Evolutionary conservation across 2,113 vertebrate species (phyloP), one percentile per base, ranked within the genome.

Genomic region (Hirundichthys speculiger): DNA sequence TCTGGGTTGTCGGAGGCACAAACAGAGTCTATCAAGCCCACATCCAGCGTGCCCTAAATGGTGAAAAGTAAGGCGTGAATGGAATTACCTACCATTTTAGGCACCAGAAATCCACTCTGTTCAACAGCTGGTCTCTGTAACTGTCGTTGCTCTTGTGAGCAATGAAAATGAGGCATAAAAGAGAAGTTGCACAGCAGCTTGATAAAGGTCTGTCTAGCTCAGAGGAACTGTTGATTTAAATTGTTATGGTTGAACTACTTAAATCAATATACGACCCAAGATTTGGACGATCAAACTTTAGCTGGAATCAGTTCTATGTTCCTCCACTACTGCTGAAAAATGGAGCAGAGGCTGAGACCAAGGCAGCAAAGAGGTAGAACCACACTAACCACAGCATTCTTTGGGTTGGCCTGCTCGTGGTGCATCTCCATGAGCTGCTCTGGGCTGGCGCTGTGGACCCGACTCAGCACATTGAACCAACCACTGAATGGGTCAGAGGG

Each of bases 1-100:
- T 97, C 96, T 11, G 96, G 96, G 87, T 92, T 97, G 86, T 97
- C 95, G 10, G 96, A 98, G 18, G 96, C 96, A 89, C 96, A 98
- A 62, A 96, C 95, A 4, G 95, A 96, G 84, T 98, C 96, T 41
- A 98, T 97, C 69, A 98, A 89, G 2, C 96, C 96, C 54, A 96
- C 95, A 73, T 97, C 96, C 67, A 97, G 77, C 12, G 96, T 97
- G 38, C 96, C 96, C 96, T 98, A 73, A 15, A 73, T 14, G 77
- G 8, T 79, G 3, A 58, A 54, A 52, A 19, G n/a, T 8, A 16
- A 59, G 1, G 16, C 40, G 19, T 24, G 27, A 64, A 54, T 58
- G 14, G 0, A 38, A 54, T 25, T 20, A 15, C 40, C n/a, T 34
- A 15, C 27, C 7, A 9, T 9, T 30, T 43, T 8, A 12, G 3